Percentiles rank a stretch among this genome's conserved stretches.
phyloP scores from a whole-genome alignment of 37 sponge, comb jelly and placozoan genomes.

The Corticium candelabrum region DNA sequence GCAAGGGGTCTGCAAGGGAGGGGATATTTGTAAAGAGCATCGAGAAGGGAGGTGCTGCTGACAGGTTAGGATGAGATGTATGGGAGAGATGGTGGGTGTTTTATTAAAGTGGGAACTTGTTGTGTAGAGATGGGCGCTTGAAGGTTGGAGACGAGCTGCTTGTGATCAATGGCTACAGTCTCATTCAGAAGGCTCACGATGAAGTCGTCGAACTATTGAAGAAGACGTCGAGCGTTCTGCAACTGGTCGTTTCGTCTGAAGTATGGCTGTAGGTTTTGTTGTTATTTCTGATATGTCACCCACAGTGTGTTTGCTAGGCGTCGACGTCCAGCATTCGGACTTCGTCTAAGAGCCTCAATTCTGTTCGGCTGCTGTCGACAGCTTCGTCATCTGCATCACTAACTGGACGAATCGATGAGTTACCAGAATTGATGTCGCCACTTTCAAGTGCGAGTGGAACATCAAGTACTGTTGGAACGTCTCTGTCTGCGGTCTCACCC shows the following conservation, averaged over 20 bases:
- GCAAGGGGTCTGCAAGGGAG: constrained; percentile 50
- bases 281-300: no score
- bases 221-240: neutral
- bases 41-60: constrained; percentile 31
- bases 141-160: constrained; percentile 28
- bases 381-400: neutral
- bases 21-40: constrained; percentile 50
- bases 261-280: neutral
- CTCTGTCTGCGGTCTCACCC: no score
- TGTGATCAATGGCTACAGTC: constrained; percentile 17
- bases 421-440: no score
- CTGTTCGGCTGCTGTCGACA: neutral
- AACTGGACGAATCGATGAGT: neutral
- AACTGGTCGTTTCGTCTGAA: neutral
- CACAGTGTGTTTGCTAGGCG: no score
- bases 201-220: constrained; percentile 16
- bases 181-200: constrained; percentile 19
- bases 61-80: constrained; percentile 27
- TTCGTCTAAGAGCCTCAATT: neutral
- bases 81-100: neutral
- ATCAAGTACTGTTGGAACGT: neutral
- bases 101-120: neutral
- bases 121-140: neutral
- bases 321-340: no score
- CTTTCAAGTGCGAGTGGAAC: neutral